Percentiles rank a stretch among this genome's conserved stretches.
Evolutionary conservation across 2,797 vertebrate genomes (phyloP).

Genomic region (Gephyroberyx darwinii): DNA sequence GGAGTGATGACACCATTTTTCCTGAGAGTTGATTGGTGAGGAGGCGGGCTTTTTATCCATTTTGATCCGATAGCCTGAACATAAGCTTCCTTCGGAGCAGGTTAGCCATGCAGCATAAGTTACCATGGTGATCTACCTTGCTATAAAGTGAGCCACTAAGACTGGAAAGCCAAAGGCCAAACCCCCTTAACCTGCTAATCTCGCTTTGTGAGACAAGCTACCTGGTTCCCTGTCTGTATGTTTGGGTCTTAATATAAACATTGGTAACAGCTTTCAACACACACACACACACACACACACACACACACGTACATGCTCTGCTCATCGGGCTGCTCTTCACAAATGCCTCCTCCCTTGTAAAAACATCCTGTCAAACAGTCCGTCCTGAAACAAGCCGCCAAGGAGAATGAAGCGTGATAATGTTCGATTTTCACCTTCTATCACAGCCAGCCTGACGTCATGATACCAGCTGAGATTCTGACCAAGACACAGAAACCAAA

Average conservation of each 20-base stretch:
- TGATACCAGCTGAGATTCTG: constrained; percentile 43
- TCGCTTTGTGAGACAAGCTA: too few species aligned
- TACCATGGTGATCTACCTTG: too few species aligned
- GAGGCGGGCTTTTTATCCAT: too few species aligned
- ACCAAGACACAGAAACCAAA: constrained; percentile 39
- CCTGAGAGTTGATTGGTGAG: too few species aligned
- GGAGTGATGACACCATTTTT: too few species aligned
- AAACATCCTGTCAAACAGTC: constrained; percentile 30
- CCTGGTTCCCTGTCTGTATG: too few species aligned
- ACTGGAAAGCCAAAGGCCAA: too few species aligned
- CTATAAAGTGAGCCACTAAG: too few species aligned
- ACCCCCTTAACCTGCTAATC: too few species aligned
- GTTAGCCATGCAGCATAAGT: too few species aligned
- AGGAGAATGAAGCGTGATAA: constrained; percentile 48
- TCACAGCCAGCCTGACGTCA: constrained; percentile 35
- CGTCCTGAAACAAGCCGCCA: constrained; percentile 47
- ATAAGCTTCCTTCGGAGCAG: too few species aligned
- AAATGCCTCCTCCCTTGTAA: constrained; percentile 17
- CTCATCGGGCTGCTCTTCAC: background rate
- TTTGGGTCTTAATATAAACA: background rate
- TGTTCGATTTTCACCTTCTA: constrained; percentile 52
- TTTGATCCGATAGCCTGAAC: too few species aligned
- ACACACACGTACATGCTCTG: background rate
- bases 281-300: background rate
- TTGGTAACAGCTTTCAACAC: background rate